Conservation (phyloP, 2,888 invertebrate genomes). For the Neoitamus cyanurus region DNA sequence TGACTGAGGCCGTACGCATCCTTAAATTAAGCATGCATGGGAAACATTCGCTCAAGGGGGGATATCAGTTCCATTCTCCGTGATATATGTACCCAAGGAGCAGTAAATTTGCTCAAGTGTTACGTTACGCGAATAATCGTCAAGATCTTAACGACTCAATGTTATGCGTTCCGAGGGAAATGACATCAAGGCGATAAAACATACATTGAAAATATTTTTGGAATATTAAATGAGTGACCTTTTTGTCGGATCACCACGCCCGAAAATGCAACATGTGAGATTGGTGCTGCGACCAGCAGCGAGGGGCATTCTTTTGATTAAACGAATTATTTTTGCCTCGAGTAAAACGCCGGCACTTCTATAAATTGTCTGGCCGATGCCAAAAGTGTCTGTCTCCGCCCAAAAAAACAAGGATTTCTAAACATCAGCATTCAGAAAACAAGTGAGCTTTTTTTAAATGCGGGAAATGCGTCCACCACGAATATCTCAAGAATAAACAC, state of each 20-base stretch:
- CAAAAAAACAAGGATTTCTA: background rate
- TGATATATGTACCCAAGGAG: background rate
- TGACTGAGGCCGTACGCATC: background rate
- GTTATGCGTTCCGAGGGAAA: background rate
- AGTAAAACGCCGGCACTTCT: background rate
- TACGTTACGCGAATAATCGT: background rate
- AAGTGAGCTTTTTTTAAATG: background rate
- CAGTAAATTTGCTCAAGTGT: background rate
- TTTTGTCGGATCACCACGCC: background rate
- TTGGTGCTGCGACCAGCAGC: background rate
- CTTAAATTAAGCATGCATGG: background rate
- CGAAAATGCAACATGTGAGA: background rate
- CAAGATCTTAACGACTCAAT: background rate
- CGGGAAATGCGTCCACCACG: constrained; percentile 6
- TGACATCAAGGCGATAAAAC: background rate
- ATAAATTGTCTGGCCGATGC: background rate
- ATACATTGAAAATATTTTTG: background rate
- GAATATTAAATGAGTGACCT: background rate
- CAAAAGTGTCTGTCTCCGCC: background rate
- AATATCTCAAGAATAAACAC: background rate
- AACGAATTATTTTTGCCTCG: background rate
- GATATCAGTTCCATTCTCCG: background rate
- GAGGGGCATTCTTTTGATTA: background rate
- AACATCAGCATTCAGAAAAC: background rate
- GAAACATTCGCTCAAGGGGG: background rate